A percentile compares a stretch with the other conserved stretches of the same genome.
These are phyloP conservation scores for Mimas tiliae DNA, from an alignment of 2,888 invertebrate genomes.

Conservation along the genomic window DNA sequence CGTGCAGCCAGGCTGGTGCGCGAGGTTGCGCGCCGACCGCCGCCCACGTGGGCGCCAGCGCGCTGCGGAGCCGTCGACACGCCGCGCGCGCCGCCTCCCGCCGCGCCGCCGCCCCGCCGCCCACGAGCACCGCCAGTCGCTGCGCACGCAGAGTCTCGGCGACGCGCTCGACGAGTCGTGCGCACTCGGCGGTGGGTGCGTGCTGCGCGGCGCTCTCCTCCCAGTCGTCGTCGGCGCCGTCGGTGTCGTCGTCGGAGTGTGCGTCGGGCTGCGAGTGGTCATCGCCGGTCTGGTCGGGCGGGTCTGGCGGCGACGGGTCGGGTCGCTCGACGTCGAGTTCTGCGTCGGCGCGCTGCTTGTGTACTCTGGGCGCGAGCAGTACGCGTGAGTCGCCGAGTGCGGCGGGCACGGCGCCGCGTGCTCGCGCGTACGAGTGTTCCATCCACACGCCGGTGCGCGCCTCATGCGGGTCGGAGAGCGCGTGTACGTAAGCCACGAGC, in stretches of 20 bases:
- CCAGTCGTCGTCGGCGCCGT: constrained; percentile 48
- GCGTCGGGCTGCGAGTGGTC: constrained; percentile 34
- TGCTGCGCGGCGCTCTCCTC: constrained; percentile 52
- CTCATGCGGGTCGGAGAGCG: constrained; percentile 49
- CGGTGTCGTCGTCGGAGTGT: constrained; percentile 31
- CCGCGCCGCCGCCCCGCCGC: constrained; percentile 32
- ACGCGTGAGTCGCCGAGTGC: constrained; percentile 28
- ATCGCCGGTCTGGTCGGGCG: constrained; percentile 30
- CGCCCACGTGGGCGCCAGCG: constrained; percentile 50
- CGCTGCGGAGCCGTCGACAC: constrained; percentile 49
- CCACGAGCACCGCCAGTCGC: constrained; percentile 53
- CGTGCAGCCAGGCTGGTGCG: constrained; percentile 56
- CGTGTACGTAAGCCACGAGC: constrained; percentile 67
- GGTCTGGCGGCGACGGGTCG: constrained; percentile 35
- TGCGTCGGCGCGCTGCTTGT: constrained; percentile 32
- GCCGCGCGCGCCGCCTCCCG: constrained; percentile 41
- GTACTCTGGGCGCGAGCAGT: constrained; percentile 31
- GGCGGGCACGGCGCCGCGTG: constrained; percentile 44
- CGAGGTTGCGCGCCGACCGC: constrained; percentile 35
- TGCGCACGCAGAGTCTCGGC: constrained; percentile 47
- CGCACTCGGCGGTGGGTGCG: constrained; percentile 55
- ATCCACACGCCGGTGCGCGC: constrained; percentile 44
- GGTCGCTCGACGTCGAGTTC: constrained; percentile 36
- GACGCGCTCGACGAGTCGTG: constrained; percentile 51
- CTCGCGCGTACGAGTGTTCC: constrained; percentile 43